Base-by-base conservation (phyloP, 2,888 invertebrate genomes). In the Lasioglossum zephyrum region DNA sequence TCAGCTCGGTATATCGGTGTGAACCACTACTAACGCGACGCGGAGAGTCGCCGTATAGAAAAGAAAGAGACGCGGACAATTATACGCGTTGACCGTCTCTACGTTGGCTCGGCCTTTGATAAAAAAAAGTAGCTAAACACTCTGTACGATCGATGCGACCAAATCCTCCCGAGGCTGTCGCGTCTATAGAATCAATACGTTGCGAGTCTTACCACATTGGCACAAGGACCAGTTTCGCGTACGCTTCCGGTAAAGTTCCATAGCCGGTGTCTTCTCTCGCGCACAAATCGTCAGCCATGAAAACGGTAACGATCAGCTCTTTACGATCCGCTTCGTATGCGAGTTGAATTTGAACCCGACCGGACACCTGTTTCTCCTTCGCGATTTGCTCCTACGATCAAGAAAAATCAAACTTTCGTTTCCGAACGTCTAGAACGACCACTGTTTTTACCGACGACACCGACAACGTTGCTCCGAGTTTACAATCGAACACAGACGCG, bases 301-400 rank as follows among this genome's bases (percentile, higher is more conserved):
- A 96, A 75, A 99, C 96, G 8, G 98, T 97, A 44, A 98, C 98
- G 16, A 98, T 97, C 81, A 99, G 96, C 93, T 98, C 98, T 92
- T 97, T 97, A 84, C 98, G 96, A 92, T 98, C 98, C 84, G 97
- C 97, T 93, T 98, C 98, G 96, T 98, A 98, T 97, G 98, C 98
- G 80, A 98, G 97, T 95, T 98, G 98, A 89, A 99, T 96, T 95
- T 98, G 98, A 60, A 98, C 97, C 39, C 98, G 96, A 70, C 98
- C 98, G 44, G 97, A 96, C 82, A 97, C 97, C 90, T 97, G 97
- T 87, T 97, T 97, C 95, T 98, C 97, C 85, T 97, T 96, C n/a
- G 96, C 96, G 88, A 97, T 95, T 96, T 97, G 97, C 94, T 97
- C 97, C 97, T 97, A 95, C 78, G 95, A 95, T 82, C 80, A 66